Evolutionary conservation across 2,113 vertebrate species (phyloP).

Genomic region (Percopsis transmontana): DNA sequence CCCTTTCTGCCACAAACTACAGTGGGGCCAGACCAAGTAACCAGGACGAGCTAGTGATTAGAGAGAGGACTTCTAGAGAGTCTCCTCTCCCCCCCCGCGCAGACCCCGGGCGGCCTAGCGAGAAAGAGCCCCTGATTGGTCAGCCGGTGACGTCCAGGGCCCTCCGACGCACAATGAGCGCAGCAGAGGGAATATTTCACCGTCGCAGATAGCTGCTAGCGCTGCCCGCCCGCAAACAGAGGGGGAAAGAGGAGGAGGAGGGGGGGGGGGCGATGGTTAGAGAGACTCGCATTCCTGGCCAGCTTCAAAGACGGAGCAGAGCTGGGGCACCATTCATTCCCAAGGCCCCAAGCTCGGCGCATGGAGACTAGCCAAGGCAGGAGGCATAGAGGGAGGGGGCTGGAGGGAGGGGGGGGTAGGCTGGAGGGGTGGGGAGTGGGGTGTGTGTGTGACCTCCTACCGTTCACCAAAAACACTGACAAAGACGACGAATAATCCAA

Average conservation of each 20-base stretch:
- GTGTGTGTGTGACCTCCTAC: constrained; percentile 61
- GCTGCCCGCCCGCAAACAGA: constrained; percentile 65
- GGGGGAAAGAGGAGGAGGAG: constrained; percentile 25
- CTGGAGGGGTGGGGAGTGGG: constrained; percentile 31
- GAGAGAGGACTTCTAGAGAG: constrained; percentile 65
- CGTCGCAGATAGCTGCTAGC: constrained; percentile 63
- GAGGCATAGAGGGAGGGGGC: constrained; percentile 39
- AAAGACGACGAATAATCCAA: constrained; percentile 42
- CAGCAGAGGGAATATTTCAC: constrained; percentile 76
- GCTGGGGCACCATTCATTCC: constrained; percentile 79
- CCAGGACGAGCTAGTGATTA: constrained; percentile 62
- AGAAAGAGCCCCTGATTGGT: constrained; percentile 63
- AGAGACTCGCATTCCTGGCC: constrained; percentile 78
- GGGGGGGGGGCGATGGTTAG: constrained; percentile 39
- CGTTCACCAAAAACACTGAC: constrained; percentile 35
- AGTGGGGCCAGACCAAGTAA: constrained; percentile 49
- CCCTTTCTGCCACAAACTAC: not conserved
- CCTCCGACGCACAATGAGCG: constrained; percentile 67
- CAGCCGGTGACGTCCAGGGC: constrained; percentile 49
- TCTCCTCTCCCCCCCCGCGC: constrained; percentile 53
- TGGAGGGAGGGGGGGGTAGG: constrained; percentile 3
- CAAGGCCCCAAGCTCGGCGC: constrained; percentile 72
- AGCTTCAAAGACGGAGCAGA: constrained; percentile 78
- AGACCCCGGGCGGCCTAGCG: constrained; percentile 57
- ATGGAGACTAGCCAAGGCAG: constrained; percentile 78